These are phyloP conservation scores for Charanyca ferruginea DNA, from an alignment of 2,888 invertebrate genomes.

Conservation along the genomic window DNA sequence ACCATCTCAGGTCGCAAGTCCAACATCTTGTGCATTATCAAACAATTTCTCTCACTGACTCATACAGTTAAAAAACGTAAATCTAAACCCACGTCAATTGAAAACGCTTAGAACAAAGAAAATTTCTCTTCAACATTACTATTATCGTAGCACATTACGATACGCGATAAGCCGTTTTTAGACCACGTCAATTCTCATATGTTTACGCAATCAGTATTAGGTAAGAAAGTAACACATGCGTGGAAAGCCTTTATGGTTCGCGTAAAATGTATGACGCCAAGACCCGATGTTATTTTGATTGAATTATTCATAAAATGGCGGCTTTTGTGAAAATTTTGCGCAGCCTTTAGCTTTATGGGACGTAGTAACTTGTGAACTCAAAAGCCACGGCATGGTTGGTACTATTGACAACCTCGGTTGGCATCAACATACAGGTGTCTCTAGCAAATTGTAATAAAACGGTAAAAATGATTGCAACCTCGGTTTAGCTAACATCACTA, in stretches of 20 bases:
- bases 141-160: constrained; percentile 56
- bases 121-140: constrained; percentile 53
- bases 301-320: background rate
- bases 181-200: constrained; percentile 60
- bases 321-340: background rate
- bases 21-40: constrained; percentile 44
- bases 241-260: constrained; percentile 49
- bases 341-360: background rate
- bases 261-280: constrained; percentile 53
- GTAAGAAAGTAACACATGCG: constrained; percentile 64
- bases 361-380: background rate
- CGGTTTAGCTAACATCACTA: background rate
- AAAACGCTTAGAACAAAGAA: constrained; percentile 50
- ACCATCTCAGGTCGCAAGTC: constrained; percentile 42
- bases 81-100: constrained; percentile 51
- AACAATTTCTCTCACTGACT: constrained; percentile 49
- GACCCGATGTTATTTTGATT: constrained; percentile 9
- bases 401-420: too few species aligned
- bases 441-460: background rate
- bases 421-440: too few species aligned
- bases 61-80: constrained; percentile 49
- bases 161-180: constrained; percentile 61
- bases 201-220: constrained; percentile 65
- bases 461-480: background rate
- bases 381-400: background rate